Percentiles rank a stretch among this genome's conserved stretches.
phyloP scores from a whole-genome alignment of 1,140 invertebrate species.

The Limonius californicus region DNA sequence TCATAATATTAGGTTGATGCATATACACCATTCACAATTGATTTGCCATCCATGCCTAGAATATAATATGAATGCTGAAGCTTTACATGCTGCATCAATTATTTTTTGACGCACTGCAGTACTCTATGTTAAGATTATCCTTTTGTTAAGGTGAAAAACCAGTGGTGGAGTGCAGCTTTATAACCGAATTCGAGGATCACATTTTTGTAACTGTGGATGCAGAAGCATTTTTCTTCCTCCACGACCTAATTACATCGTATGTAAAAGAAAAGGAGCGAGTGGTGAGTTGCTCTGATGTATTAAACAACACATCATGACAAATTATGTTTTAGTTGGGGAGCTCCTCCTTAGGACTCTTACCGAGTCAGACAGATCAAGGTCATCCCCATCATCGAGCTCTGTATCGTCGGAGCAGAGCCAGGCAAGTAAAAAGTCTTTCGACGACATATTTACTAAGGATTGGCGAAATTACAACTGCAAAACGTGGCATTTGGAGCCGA shows the following conservation, averaged over 20 bases:
- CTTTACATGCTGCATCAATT: not conserved
- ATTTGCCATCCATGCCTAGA: no score
- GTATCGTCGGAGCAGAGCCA: slow-evolving; percentile 40
- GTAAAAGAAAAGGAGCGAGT: slow-evolving; percentile 87
- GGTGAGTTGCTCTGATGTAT: no score
- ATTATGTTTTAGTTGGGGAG: not conserved
- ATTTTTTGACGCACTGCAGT: not conserved
- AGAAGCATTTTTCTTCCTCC: slow-evolving; percentile 95
- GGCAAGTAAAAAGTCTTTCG: slow-evolving; percentile 41
- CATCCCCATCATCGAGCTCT: slow-evolving; percentile 16
- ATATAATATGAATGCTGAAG: not conserved
- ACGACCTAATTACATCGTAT: slow-evolving; percentile 94
- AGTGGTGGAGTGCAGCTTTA: slow-evolving; percentile 91
- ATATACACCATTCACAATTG: no score
- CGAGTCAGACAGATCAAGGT: not conserved
- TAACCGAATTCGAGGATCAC: slow-evolving; percentile 97
- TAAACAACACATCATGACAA: no score
- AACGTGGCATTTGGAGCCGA: slow-evolving; percentile 97
- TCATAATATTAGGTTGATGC: no score
- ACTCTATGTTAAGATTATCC: no score
- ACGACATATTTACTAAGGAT: slow-evolving; percentile 73
- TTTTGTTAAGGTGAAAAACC: slow-evolving; percentile 85
- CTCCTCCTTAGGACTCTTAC: not conserved
- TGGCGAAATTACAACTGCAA: slow-evolving; percentile 92
- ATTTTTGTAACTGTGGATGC: slow-evolving; percentile 98